phyloP scores from a whole-genome alignment of 2,113 vertebrate species.

The Oxyruncus cristatus region DNA sequence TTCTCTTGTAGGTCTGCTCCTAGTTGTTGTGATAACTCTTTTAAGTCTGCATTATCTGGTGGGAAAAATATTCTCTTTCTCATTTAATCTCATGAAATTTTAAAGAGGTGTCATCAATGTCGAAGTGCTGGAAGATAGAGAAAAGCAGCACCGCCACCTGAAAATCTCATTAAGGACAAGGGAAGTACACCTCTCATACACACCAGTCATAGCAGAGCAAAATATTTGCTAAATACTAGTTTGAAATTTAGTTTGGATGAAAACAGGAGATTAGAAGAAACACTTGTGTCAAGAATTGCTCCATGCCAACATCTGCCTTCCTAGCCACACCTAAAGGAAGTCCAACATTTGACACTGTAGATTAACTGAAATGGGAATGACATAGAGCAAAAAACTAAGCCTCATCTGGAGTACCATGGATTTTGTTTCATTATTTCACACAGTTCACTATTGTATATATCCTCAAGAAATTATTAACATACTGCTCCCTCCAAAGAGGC shows the following conservation, averaged over 20 bases:
- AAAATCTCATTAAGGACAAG: not conserved
- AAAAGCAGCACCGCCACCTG: not conserved
- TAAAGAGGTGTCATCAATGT: not conserved
- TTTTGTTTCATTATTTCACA: not conserved
- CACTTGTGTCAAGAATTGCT: not conserved
- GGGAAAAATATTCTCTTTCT: not conserved
- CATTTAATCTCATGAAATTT: not conserved
- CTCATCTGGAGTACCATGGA: fast-evolving
- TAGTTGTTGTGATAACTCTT: not conserved
- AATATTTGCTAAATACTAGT: not conserved
- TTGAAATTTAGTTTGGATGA: not conserved
- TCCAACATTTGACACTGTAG: not conserved
- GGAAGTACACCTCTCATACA: not conserved
- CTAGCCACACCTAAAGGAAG: not conserved
- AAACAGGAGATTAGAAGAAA: not conserved
- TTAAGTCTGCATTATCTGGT: not conserved
- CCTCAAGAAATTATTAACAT: not conserved
- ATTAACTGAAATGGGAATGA: not conserved
- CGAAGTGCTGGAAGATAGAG: not conserved
- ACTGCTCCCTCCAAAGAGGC: not conserved
- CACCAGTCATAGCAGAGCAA: not conserved
- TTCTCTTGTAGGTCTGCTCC: not conserved
- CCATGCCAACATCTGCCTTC: not conserved
- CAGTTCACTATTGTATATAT: not conserved
- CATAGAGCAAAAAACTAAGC: not conserved